Evolutionary conservation across 2,888 invertebrate genomes (phyloP), one percentile per base, ranked within the genome.

Genomic region (Drosophila austrosaltans): DNA sequence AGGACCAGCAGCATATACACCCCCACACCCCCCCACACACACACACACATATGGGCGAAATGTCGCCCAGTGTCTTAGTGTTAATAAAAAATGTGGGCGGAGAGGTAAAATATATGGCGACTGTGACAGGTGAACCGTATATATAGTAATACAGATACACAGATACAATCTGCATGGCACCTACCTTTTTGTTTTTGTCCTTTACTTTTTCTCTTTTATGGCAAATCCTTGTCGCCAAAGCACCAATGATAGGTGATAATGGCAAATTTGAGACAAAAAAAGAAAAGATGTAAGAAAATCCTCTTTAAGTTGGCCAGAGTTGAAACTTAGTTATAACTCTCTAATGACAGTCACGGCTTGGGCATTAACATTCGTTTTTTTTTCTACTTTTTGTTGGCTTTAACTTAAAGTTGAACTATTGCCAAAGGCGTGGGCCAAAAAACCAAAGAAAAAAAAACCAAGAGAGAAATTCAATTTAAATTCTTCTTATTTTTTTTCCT

Each of bases 191-290:
- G 83, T 87, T 82, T 84, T 86, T 88, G 76, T 20, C 7, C 20
- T 20, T 44, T 44, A 28, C 28, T 72, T 59, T 54, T 53, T 4
- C 12, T 39, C 53, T 87, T 89, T 85, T 84, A 84, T 84, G 79
- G 79, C 64, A 90, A 88, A 89, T 89, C 87, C 82, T 53, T 48
- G 60, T 71, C 57, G 78, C 78, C 81, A 88, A 89, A 87, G 84
- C 79, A 77, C 77, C 78, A 90, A 85, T 89, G 89, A 89, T 89
- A 89, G 90, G 90, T 90, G 90, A 90, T 90, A 90, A 90, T 89
- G 88, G 90, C 79, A 88, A 87, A 89, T 81, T 82, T 82, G 77
- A 71, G 75, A 74, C 64, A 59, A 44, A 72, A 22, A 28, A 59
- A 42, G 5, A 32, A 12, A 12, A 25, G 28, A 22, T 53, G n/a